phyloP scores from a whole-genome alignment of 2,113 vertebrate genomes.

The Lampris megalopsis region DNA sequence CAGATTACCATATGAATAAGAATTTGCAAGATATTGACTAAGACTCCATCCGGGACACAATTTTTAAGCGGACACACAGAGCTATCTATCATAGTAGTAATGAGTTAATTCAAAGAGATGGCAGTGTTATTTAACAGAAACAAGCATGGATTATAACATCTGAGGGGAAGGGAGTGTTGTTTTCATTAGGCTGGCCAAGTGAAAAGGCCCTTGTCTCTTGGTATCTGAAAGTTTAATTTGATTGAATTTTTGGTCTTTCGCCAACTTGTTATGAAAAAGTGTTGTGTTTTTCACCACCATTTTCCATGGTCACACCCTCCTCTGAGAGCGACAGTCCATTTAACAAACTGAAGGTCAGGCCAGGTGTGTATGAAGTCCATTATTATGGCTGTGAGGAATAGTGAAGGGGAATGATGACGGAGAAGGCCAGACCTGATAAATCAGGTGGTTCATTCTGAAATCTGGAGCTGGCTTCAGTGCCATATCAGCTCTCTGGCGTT shows the following conservation, averaged over 20 bases:
- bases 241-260: neutral
- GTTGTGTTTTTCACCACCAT: slow-evolving; percentile 12
- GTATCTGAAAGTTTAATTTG: neutral
- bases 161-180: neutral
- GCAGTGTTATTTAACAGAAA: neutral
- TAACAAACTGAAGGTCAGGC: slow-evolving; percentile 28
- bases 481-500: neutral
- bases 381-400: slow-evolving; percentile 25
- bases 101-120: neutral
- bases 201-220: neutral
- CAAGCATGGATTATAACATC: neutral
- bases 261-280: slow-evolving; percentile 1
- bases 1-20: neutral
- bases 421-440: slow-evolving; percentile 17
- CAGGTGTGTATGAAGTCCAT: slow-evolving; percentile 40
- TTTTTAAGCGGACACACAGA: neutral
- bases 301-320: slow-evolving; percentile 30
- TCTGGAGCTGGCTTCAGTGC: no score
- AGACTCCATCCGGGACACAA: neutral
- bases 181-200: neutral
- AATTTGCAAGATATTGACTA: neutral
- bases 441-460: no score
- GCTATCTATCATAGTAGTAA: neutral
- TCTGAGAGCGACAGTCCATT: neutral
- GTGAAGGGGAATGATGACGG: slow-evolving; percentile 33